These are phyloP conservation scores for Xenopus tropicalis DNA, from an alignment of 2,113 vertebrate species.

Conservation along the genomic window DNA sequence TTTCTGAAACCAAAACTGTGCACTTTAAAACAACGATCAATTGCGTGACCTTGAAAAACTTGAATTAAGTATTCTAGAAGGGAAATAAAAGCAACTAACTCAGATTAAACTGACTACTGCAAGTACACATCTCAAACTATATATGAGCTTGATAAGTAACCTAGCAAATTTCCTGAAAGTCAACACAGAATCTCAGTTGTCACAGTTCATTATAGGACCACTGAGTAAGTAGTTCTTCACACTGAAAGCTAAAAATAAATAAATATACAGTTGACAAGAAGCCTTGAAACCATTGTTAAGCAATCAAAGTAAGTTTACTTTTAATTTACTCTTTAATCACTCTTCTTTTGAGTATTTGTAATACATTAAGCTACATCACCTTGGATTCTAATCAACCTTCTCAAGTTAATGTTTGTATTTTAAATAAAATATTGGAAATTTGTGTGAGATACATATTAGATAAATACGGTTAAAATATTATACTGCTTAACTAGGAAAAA, in stretches of 20 bases:
- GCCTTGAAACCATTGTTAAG: constrained; percentile 48
- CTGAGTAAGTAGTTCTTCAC: constrained; percentile 4
- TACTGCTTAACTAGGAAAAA: too few species aligned
- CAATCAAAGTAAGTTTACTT: constrained; percentile 59
- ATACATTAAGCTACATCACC: constrained; percentile 53
- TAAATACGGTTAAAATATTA: too few species aligned
- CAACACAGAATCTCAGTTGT: constrained; percentile 19
- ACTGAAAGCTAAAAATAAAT: constrained; percentile 45
- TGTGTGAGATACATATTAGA: too few species aligned
- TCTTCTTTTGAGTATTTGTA: constrained; percentile 60
- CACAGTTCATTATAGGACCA: constrained; percentile 24
- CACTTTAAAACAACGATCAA: constrained; percentile 44
- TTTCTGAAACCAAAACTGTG: constrained; percentile 28
- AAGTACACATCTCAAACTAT: constrained; percentile 10
- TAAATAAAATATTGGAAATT: too few species aligned
- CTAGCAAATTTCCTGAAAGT: constrained; percentile 31
- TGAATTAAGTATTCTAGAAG: constrained; percentile 16
- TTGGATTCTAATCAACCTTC: constrained; percentile 43
- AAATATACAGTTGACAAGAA: constrained; percentile 47
- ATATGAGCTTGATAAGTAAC: constrained; percentile 31
- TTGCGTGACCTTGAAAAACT: constrained; percentile 35
- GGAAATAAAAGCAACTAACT: constrained; percentile 11
- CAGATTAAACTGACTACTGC: neutral
- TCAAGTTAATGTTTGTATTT: too few species aligned
- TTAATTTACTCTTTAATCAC: constrained; percentile 67